These are phyloP conservation scores for Varecia variegata DNA, from an alignment of 2,797 vertebrate species.

Conservation along the genomic window DNA sequence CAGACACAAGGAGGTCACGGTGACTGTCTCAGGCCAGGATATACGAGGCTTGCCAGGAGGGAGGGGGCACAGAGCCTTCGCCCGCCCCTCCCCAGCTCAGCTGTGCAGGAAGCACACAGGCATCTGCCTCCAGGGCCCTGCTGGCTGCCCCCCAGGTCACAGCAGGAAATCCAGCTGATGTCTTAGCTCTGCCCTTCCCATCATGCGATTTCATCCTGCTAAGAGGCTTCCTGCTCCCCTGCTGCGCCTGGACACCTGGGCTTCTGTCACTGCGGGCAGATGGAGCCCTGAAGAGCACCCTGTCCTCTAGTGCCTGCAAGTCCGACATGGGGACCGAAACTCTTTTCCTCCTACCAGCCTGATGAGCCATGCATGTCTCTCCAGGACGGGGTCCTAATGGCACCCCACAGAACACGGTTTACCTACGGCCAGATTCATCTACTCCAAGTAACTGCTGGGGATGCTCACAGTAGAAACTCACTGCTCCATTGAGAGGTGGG, in stretches of 20 bases:
- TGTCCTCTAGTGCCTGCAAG: background rate
- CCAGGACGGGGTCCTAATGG: background rate
- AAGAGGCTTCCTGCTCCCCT: background rate
- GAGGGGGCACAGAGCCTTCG: background rate
- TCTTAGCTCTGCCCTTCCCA: background rate
- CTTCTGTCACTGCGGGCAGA: background rate
- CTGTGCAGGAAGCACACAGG: background rate
- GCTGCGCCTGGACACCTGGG: fast-evolving
- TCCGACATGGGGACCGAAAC: fast-evolving
- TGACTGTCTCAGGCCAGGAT: background rate
- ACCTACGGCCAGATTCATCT: background rate
- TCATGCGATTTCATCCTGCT: background rate
- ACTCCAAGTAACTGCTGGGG: background rate
- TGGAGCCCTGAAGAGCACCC: background rate
- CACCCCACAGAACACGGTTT: background rate
- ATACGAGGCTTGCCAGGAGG: background rate
- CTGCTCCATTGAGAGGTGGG: background rate
- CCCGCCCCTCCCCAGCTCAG: background rate
- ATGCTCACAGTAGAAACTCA: background rate
- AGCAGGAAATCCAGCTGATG: background rate
- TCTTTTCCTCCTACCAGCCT: background rate
- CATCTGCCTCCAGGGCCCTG: background rate
- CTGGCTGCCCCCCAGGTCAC: background rate
- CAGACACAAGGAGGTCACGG: constrained; percentile 15
- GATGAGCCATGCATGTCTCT: fast-evolving